Evolutionary conservation across 2,888 invertebrate species (phyloP), one percentile per base, ranked within the genome.

Genomic region (Blastobasis adustella): DNA sequence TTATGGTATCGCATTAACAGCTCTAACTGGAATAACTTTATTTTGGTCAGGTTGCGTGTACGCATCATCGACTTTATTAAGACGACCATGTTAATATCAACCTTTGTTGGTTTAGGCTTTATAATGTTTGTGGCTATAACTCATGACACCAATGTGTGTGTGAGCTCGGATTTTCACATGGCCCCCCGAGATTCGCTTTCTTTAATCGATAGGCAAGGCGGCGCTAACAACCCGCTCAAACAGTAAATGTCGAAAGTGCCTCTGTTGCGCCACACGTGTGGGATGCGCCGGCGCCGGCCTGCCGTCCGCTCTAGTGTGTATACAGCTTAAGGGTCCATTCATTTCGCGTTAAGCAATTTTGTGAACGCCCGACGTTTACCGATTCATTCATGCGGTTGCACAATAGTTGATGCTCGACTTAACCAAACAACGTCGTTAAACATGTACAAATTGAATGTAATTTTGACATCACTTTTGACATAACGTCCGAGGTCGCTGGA

Each of bases 221-320:
- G 69, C 72, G 69, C 82, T 85, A 86, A 86, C 73, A 65, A 76
- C 71, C 66, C 74, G 71, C 59, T 73, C 82, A 87, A 86, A 86
- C 79, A 82, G 60, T 61, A 58, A 68, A 67, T 82, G 82, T 80
- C 71, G 84, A 85, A 85, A 86, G 80, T 81, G 82, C 82, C 78
- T 79, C 82, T 73, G 79, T 88, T 86, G 76, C 86, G 83, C 82
- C 85, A 87, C 75, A 79, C 66, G 85, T 84, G 87, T 87, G 85
- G 87, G 86, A 86, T 86, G 82, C 71, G 72, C 75, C 66, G 85
- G 87, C 86, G 80, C 77, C 82, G 66, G 62, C 65, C 67, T 68
- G 73, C 71, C 72, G 73, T 66, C 73, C 66, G 62, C 65, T 75
- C 70, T 70, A 71, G 68, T 72, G 66, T 70, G 73, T 75, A 73